Evolutionary conservation across 1,140 invertebrate genomes (phyloP), one percentile per base, ranked within the genome.

Genomic region (Camponotus floridanus): DNA sequence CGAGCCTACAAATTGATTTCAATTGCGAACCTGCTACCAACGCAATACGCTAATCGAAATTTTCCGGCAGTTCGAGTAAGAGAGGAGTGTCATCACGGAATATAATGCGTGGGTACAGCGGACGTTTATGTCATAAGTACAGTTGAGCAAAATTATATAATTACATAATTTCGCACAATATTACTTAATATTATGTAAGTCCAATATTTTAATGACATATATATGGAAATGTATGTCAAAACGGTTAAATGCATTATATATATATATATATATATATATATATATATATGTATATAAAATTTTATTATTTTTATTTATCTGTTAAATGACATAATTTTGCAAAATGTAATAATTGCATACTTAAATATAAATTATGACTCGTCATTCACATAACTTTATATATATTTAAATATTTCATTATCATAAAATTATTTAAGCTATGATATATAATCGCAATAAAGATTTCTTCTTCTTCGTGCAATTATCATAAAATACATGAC

Each of bases 31-130:
- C 26, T 31, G 21, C 81, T 76, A 57, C 55, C 61, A 67, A 64
- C 81, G 61, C 64, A 45, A 85, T 85, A 59, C 71, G 45, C 81
- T 78, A 85, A 85, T 85, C 81, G 73, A 85, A 85, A 85, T 85
- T 85, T 85, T 73, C 81, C 78, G 81, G 59, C 62, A 51, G 48
- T 65, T 76, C 64, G 42, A 26, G 31, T 62, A 45, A 55, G 59
- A 42, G 61, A 67, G 61, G 68, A 73, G 51, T 61, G 79, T 61
- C 70, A 73, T 73, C 59, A 39, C 21, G 26, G 18, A 39, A 74
- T 26, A 65, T 57, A 85, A 85, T 65, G 73, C 73, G 81, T 78
- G 51, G 48, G 73, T 8, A 85, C 33, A 33, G 73, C 74, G 73
- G 79, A 83, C 33, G 9, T 76, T 76, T 45, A 61, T 84, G 67